Percentiles rank a stretch among this genome's conserved stretches.
Conservation (phyloP, 37 sponge, comb jelly and placozoan genomes). For the Halisarca cf. caerulea region DNA sequence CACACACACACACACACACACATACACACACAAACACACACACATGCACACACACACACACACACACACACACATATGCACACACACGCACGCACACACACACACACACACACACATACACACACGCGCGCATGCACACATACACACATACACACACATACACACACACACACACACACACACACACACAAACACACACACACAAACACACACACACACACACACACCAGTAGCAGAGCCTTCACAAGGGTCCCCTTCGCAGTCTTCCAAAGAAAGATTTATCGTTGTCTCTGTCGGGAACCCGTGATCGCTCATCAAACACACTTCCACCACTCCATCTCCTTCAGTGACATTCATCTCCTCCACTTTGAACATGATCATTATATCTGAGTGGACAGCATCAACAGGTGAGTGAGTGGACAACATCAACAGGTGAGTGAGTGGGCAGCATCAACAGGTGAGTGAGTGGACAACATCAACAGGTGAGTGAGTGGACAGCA, state of each 20-base stretch:
- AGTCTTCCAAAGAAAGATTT: neutral
- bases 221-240: constrained; percentile 3
- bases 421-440: too few species aligned
- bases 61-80: neutral
- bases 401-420: too few species aligned
- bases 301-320: constrained; percentile 2
- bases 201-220: neutral
- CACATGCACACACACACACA: neutral
- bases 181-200: neutral
- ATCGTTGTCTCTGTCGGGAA: neutral
- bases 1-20: neutral
- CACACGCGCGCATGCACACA: neutral
- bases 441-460: too few species aligned
- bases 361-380: neutral
- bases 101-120: neutral
- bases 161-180: neutral
- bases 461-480: too few species aligned
- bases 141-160: neutral
- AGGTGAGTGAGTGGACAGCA: too few species aligned
- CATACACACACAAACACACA: neutral
- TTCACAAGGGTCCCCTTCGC: neutral
- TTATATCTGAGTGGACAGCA: too few species aligned
- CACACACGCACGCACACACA: neutral
- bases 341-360: constrained; percentile 1
- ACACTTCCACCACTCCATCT: constrained; percentile 12